phyloP scores from a whole-genome alignment of 1,140 invertebrate species.

The Drosophila murphyi region DNA sequence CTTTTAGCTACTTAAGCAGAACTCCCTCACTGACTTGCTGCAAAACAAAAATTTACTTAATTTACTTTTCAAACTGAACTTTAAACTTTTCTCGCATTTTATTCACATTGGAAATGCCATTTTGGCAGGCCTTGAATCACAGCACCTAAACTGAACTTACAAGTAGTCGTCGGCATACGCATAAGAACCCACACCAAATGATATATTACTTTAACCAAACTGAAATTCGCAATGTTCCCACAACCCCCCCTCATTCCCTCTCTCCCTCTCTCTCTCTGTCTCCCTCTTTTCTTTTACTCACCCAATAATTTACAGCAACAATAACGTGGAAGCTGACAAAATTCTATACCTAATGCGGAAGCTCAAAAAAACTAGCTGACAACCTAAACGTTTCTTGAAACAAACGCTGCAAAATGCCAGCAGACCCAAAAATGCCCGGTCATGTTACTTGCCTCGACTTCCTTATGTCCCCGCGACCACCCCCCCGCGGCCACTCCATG shows the following conservation, averaged over 20 bases:
- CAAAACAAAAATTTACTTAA: neutral
- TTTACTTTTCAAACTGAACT: neutral
- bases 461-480: neutral
- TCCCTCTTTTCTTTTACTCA: conserved; percentile 2
- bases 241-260: neutral
- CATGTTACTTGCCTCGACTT: conserved; percentile 53
- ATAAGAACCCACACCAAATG: conserved; percentile 44
- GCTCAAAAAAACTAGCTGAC: conserved; percentile 67
- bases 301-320: conserved; percentile 51
- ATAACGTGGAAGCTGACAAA: conserved; percentile 52
- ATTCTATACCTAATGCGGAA: conserved; percentile 51
- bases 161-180: conserved; percentile 24
- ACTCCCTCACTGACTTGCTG: neutral
- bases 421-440: conserved; percentile 60
- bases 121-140: conserved; percentile 9
- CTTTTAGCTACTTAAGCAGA: too few species aligned
- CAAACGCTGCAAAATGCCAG: conserved; percentile 53
- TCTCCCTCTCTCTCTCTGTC: neutral
- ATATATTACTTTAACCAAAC: conserved; percentile 60
- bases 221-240: conserved; percentile 57
- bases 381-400: conserved; percentile 81
- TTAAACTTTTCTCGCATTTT: neutral
- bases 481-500: neutral
- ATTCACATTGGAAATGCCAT: conserved; percentile 4
- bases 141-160: conserved; percentile 42